Evolutionary conservation across 2,113 vertebrate species (phyloP), one percentile per base, ranked within the genome.

Genomic region (Martes martes): DNA sequence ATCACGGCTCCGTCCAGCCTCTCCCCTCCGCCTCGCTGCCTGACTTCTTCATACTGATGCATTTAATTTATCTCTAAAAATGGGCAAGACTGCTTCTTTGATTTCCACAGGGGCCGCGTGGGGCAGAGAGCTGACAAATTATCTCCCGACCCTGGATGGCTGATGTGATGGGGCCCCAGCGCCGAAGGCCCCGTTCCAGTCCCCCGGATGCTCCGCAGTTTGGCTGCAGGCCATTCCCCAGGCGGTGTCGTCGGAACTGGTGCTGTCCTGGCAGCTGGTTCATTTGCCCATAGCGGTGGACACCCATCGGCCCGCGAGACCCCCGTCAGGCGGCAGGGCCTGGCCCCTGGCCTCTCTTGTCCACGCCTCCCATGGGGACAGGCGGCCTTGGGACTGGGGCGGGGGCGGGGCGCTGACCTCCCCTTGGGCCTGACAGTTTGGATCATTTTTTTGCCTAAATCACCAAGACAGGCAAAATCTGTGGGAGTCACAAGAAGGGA

Each of bases 61-160:
- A 42, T 85, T 83, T 92, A 42, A 94, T 91, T 85, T 94, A 42
- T 96, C 85, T 96, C 82, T 89, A 55, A 91, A 88, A 87, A 50
- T 26, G 85, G 45, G 45, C 31, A 19, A 39, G 55, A 65, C 73
- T 4, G 45, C 39, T 42, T 88, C 79, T 78, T 85, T 61, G 74
- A 61, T n/a, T 87, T 79, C 57, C 65, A 33, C 67, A 19, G 63
- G 71, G 87, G 76, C 81, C n/a, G 2, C 0, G 2, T 33, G 24
- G 78, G 73, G 24, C 61, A 69, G 50, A 36, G 42, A 78, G 52
- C 59, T 45, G 39, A 80, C 55, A 73, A 10, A 84, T 81, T 39
- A 69, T 59, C 26, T 57, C 93, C 84, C 47, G 92, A 69, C 76
- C 74, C 45, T 33, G 2, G 79, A 13, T 1, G 39, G 24, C 89